phyloP scores from a whole-genome alignment of 2,888 invertebrate genomes.

The Sericinus montela region DNA sequence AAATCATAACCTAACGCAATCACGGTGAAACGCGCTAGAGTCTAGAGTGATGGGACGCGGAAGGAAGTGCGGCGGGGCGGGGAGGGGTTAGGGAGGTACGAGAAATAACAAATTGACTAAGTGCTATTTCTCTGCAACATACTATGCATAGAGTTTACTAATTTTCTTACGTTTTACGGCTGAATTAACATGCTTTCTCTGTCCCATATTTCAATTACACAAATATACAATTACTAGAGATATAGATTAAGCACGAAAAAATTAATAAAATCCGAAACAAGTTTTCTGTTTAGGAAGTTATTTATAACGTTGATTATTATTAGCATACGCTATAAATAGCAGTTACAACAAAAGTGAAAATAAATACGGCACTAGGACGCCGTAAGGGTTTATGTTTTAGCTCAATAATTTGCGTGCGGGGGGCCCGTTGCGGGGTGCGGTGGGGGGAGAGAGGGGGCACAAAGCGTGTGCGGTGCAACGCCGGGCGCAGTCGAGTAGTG shows the following conservation, averaged over 20 bases:
- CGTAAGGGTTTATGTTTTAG: constrained; percentile 15
- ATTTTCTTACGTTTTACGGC: too few relatives aligned
- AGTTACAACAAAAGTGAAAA: constrained; percentile 15
- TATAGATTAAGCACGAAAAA: too few relatives aligned
- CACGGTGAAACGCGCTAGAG: neutral
- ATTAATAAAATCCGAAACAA: too few relatives aligned
- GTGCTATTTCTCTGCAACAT: neutral
- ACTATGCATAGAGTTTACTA: neutral
- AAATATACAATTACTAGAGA: too few relatives aligned
- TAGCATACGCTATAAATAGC: constrained; percentile 13
- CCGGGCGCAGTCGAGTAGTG: constrained; percentile 16
- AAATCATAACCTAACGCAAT: constrained; percentile 19
- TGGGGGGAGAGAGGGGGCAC: neutral
- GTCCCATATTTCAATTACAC: too few relatives aligned
- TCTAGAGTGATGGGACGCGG: constrained; percentile 3
- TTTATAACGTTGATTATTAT: constrained; percentile 8
- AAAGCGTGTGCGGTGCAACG: constrained; percentile 16
- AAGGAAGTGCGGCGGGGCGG: neutral
- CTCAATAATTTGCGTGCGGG: constrained; percentile 20
- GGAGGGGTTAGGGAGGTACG: constrained; percentile 6
- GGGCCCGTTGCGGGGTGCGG: neutral
- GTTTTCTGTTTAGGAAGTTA: constrained; percentile 5
- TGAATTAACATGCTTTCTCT: too few relatives aligned
- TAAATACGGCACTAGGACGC: constrained; percentile 1
- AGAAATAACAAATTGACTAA: constrained; percentile 5